Evolutionary conservation across 2,888 invertebrate genomes (phyloP), one percentile per base, ranked within the genome.

Genomic region (Rhogogaster chlorosoma): DNA sequence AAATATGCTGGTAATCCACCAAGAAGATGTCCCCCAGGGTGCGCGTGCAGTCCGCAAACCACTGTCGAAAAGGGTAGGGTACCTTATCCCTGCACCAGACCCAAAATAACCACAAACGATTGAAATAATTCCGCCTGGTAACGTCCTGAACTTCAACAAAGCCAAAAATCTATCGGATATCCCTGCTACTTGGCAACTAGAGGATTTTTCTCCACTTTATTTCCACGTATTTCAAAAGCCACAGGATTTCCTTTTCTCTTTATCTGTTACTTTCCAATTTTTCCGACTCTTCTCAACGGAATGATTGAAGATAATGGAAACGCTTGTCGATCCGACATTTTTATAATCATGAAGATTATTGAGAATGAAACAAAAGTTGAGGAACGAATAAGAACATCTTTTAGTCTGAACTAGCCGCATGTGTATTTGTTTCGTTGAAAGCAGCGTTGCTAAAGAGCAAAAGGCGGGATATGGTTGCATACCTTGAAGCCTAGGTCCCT

Each of bases 1-100:
- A 88, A 88, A 87, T 87, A 84, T 86, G 86, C 84, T 84, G 70
- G 83, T 83, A 83, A 83, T 83, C 67, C 70, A 32, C 73, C 67
- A 49, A 29, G 83, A 83, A 83, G 9, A 83, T n/a, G 70, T 67
- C 15, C 64, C 67, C 80, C 80, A 61, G 22, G 61, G 61, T 36
- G 38, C 61, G 38, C 61, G 38, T 38, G 38, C 57, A 57, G 61
- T 49, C 49, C 49, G 45, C 45, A 32, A 49, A 49, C 77, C 49
- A 42, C 38, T 22, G 42, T 42, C n/a, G 45, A 73, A 73, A 38
- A 42, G n/a, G 53, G 9, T 36, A n/a, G n/a, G n/a, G 12, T 32
- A 26, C 67, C 22, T n/a, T n/a, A 53, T 9, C 77, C 12, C 77
- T 29, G 32, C 22, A 78, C 10, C 2, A 22, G 57, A 32, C 77